Base-by-base conservation (phyloP, 2,888 invertebrate species). In the Andrena praecox region DNA sequence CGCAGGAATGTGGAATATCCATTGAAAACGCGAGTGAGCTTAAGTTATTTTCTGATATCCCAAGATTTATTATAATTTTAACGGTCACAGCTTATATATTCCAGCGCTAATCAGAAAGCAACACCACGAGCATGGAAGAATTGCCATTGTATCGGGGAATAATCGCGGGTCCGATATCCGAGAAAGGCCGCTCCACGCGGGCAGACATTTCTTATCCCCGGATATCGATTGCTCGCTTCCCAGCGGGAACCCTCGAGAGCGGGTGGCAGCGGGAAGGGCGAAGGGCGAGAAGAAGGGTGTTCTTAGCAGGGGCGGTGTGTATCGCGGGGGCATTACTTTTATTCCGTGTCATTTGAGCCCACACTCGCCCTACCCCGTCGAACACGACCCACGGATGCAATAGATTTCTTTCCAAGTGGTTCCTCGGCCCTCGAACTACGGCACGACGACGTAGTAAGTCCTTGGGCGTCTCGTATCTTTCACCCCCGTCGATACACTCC, bases 281-380 rank as follows among this genome's bases (percentile, higher is more conserved):
- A 68, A 79, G 82, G 82, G 87, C 63, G 87, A 87, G 87, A 86
- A 86, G 87, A 77, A 87, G 89, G 89, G 87, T 87, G 89, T 86
- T 89, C 85, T 90, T 84, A 78, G 87, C 86, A 85, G 87, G 90
- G 90, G 86, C 88, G 91, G 88, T 85, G 87, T 89, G 90, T 90
- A 91, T 90, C 87, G 89, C 82, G 84, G 82, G 56, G 84, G 91
- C 92, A 92, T 93, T 93, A 93, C 93, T 93, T 93, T 94, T 93
- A 93, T 94, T 94, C 93, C 93, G 93, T 94, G 93, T 94, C 93
- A 94, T 94, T 94, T 93, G 92, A 93, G 92, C 91, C 92, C 91
- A 93, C 93, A 93, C 93, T 92, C 91, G 87, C 83, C 76, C 86
- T 69, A 42, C 82, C 80, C 69, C 77, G 70, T 79, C 77, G 56